Conservation (phyloP, 2,888 invertebrate genomes). For the Cataglyphis rosenhaueri region DNA sequence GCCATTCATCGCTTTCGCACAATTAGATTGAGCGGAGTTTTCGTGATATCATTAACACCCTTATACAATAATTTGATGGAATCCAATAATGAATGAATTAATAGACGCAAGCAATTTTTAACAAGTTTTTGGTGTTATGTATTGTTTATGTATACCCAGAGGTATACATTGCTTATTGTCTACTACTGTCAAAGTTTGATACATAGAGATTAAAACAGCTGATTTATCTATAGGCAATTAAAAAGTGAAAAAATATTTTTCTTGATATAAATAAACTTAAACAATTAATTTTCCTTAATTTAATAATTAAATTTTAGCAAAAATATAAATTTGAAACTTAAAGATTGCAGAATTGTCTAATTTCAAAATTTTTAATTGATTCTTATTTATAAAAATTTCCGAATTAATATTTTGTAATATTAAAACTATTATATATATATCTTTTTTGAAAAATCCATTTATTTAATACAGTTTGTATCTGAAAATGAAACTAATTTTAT, state of each 20-base stretch:
- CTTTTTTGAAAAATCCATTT: background rate
- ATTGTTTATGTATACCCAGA: background rate
- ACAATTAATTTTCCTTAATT: background rate
- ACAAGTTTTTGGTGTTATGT: background rate
- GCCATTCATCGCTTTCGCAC: constrained; percentile 63
- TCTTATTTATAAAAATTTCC: background rate
- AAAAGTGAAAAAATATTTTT: background rate
- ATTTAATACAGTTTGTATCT: background rate
- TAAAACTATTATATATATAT: background rate
- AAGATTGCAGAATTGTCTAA: background rate
- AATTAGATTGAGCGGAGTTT: background rate
- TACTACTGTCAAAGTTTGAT: background rate
- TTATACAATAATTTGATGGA: constrained; percentile 4
- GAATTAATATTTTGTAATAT: background rate
- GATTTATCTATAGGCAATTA: background rate
- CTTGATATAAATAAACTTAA: background rate
- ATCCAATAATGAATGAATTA: constrained; percentile 1
- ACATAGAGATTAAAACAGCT: background rate
- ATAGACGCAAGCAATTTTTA: background rate
- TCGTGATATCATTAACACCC: constrained; percentile 3
- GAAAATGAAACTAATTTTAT: background rate
- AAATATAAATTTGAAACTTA: background rate
- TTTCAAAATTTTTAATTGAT: background rate
- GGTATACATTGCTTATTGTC: background rate
- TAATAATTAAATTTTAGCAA: background rate